Conservation (phyloP, 2,113 vertebrate species). For the Lasiurus borealis region DNA sequence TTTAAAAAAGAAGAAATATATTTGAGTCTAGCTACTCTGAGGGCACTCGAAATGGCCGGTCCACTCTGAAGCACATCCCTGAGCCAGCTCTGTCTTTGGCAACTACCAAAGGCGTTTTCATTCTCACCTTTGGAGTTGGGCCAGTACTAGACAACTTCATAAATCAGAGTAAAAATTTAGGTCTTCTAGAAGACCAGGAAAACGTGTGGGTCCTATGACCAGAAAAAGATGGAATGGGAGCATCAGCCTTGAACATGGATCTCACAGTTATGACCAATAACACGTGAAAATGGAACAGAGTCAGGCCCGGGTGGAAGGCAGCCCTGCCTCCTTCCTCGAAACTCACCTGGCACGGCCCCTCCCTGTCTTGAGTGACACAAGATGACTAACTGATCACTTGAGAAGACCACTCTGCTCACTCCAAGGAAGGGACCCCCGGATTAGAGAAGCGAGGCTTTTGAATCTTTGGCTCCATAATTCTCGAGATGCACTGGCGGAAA, state of each 20-base stretch:
- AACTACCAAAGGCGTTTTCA: not conserved
- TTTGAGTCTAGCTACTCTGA: constrained; percentile 21
- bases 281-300: not conserved
- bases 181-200: constrained; percentile 15
- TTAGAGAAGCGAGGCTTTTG: constrained; percentile 11
- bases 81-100: not conserved
- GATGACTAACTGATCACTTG: not conserved
- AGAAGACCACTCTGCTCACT: not conserved
- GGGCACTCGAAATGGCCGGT: not conserved
- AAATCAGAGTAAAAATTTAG: constrained; percentile 41
- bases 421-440: not conserved
- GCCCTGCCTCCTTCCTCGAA: not conserved
- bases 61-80: not conserved
- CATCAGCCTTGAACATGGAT: not conserved
- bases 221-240: not conserved
- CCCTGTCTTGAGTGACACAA: constrained; percentile 15
- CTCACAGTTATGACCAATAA: not conserved
- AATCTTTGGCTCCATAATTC: not conserved
- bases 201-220: not conserved
- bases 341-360: not conserved
- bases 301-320: not conserved
- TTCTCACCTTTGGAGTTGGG: constrained; percentile 7
- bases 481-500: not conserved
- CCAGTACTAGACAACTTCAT: not conserved
- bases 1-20: not conserved